Evolutionary conservation across 2,888 invertebrate genomes (phyloP).

Genomic region (Synanthedon andrenaeformis): DNA sequence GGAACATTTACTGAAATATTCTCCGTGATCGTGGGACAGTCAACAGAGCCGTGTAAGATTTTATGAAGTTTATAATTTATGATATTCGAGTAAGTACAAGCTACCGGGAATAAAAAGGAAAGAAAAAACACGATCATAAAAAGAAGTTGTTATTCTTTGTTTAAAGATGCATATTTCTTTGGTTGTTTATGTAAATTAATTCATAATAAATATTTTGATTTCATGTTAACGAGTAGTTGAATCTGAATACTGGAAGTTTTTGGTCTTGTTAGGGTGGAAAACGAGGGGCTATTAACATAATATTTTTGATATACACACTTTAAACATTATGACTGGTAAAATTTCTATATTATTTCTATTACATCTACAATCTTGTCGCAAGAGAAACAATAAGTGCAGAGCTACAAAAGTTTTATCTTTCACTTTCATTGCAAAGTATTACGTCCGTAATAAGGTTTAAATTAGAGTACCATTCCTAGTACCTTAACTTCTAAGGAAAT

Average conservation of each 20-base stretch:
- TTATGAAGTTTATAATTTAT: no score
- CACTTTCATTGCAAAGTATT: no score
- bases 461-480: background rate
- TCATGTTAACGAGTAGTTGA: slow-evolving; percentile 56
- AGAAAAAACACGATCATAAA: slow-evolving; percentile 2
- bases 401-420: no score
- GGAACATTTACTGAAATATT: no score
- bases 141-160: slow-evolving; percentile 2
- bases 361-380: no score
- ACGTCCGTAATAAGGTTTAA: no score
- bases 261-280: slow-evolving; percentile 51
- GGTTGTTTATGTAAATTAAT: slow-evolving; percentile 60
- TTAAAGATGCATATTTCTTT: slow-evolving; percentile 40
- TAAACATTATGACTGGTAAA: background rate
- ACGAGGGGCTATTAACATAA: slow-evolving; percentile 50
- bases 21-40: no score
- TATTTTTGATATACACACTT: slow-evolving; percentile 31
- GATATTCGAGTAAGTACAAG: slow-evolving; percentile 6
- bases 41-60: no score
- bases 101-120: slow-evolving; percentile 5
- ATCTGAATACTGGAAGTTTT: slow-evolving; percentile 21
- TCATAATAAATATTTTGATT: slow-evolving; percentile 66
- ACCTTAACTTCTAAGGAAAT: slow-evolving; percentile 20
- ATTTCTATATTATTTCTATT: no score
- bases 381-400: no score